Conservation (phyloP, 2,888 invertebrate species). For the Phyto melanocephala region DNA sequence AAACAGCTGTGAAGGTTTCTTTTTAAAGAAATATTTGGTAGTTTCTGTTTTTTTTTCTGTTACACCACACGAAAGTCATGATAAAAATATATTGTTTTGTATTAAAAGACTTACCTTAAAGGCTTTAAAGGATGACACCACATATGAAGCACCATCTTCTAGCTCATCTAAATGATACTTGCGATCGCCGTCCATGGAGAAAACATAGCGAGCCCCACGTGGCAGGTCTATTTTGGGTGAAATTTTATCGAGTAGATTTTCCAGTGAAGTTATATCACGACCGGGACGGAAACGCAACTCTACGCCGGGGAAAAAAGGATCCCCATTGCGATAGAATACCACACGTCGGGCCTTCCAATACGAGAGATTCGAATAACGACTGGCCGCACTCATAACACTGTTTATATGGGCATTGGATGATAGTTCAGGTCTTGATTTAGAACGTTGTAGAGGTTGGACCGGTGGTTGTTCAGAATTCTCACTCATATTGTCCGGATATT, state of each 20-base stretch:
- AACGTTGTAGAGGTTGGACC: constrained; percentile 76
- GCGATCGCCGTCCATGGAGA: constrained; percentile 93
- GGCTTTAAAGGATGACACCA: constrained; percentile 94
- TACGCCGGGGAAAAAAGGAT: constrained; percentile 93
- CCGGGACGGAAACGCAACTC: constrained; percentile 94
- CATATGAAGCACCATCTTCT: constrained; percentile 94
- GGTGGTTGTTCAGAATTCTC: constrained; percentile 80
- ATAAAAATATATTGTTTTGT: background rate
- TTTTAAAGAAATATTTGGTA: background rate
- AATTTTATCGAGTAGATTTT: constrained; percentile 90
- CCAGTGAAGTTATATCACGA: constrained; percentile 90
- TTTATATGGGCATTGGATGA: constrained; percentile 70
- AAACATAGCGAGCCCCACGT: constrained; percentile 92
- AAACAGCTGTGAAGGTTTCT: constrained; percentile 31
- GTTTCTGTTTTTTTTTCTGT: too few relatives aligned
- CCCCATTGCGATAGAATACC: constrained; percentile 95
- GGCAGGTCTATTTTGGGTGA: constrained; percentile 93
- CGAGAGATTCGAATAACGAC: constrained; percentile 87
- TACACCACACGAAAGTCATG: too few relatives aligned
- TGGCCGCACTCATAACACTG: constrained; percentile 80
- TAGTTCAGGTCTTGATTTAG: constrained; percentile 78
- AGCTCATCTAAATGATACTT: constrained; percentile 91
- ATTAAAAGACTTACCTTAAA: constrained; percentile 86
- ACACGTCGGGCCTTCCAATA: constrained; percentile 93
- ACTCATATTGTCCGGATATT: constrained; percentile 82